Evolutionary conservation across 1,140 invertebrate species (phyloP).

Genomic region (Zaprionus gabonicus): DNA sequence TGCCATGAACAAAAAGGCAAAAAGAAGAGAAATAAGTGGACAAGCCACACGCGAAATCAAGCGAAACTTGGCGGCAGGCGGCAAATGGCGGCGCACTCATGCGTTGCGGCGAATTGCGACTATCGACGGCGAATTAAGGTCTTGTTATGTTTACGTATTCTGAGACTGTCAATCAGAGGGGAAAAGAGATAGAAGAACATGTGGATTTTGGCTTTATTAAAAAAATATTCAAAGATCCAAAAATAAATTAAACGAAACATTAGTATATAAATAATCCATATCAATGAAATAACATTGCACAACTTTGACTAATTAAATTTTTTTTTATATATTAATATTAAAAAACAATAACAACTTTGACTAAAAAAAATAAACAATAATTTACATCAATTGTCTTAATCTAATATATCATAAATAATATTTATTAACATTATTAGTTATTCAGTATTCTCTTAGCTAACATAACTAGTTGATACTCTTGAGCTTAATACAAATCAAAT

Average conservation of each 20-base stretch:
- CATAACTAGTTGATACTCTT: neutral
- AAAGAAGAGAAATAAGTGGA: conserved; percentile 28
- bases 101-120: conserved; percentile 40
- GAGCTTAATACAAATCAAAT: neutral
- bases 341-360: neutral
- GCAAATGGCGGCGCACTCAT: conserved; percentile 1
- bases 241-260: neutral
- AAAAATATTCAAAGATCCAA: neutral
- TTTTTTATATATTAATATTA: neutral
- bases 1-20: conserved; percentile 27
- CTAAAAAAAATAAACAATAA: neutral
- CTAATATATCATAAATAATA: neutral
- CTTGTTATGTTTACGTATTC: conserved; percentile 17
- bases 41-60: conserved; percentile 40
- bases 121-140: conserved; percentile 11
- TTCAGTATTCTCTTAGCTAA: neutral
- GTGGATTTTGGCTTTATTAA: neutral
- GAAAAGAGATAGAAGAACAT: neutral
- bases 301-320: neutral
- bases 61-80: conserved; percentile 25
- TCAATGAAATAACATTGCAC: neutral
- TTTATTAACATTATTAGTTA: neutral
- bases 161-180: neutral
- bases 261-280: neutral
- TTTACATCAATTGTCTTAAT: neutral